Base-by-base conservation (phyloP, 2,797 vertebrate species). In the Microctenopoma steveboyesi region DNA sequence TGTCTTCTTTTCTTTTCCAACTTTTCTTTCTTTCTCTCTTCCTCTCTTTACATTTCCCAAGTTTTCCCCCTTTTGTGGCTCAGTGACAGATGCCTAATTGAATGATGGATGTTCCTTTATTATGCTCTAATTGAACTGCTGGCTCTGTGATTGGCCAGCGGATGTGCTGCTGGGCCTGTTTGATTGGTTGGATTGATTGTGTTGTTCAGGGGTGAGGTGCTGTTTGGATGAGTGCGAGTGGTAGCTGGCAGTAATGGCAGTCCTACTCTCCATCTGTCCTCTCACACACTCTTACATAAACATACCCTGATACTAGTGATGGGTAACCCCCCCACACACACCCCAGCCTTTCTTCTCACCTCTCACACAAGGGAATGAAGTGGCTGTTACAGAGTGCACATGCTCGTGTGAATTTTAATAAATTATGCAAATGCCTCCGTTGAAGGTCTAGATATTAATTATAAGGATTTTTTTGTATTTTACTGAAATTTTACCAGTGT, bases 41-140 rank as follows among this genome's bases (percentile, higher is more conserved):
- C 70, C 51, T 61, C 73, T 65, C 68, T 80, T 57, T 79, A 64
- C 60, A 90, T 92, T 94, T 92, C 91, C 35, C 88, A 94, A 74
- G 67, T 69, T 67, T 77, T 72, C 49, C 92, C 95, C 89, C 94
- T 93, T 95, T 94, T 96, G 95, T 95, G 94, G 92, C 94, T 91
- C 82, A 81, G 84, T 96, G 97, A 97, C 97, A 99, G 96, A 95
- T 96, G 96, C 96, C 94, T 99, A 98, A 98, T 98, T 98, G 96
- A 98, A 98, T 99, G 97, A 99, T 97, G 96, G 96, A 98, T 98
- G 96, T 97, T 92, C 96, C 94, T 98, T 97, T 96, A 97, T 97
- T 96, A 95, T 92, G 89, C 93, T 93, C 94, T 97, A 96, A 98
- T 98, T 98, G 95, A 97, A 96, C 94, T 93, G 93, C 94, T 88